Base-by-base conservation (phyloP, 2,797 vertebrate genomes). In the Enteromius fasciolatus region DNA sequence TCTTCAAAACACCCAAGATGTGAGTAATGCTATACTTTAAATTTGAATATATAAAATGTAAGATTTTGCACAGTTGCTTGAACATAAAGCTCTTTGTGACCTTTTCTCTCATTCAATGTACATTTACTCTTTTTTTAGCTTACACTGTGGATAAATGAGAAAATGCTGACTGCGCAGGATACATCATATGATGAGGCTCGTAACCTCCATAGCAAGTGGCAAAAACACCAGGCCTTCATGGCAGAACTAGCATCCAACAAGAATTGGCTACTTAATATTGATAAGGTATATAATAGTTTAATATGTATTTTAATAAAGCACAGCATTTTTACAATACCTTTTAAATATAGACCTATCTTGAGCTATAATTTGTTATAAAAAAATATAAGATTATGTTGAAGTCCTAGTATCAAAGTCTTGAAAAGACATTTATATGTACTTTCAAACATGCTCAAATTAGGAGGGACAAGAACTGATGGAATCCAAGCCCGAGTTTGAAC, bases 201-300 rank as follows among this genome's bases (percentile, higher is more conserved):
- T 20, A 98, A 98, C 86, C 95, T 99, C 57, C 97, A 99, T 86
- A 95, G 95, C 94, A 97, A 96, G 83, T 99, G 98, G 98, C 94
- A 96, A 85, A 99, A 99, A 86, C 98, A 99, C 86, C 97, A 99
- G 90, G 96, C 97, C 0, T 99, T 99, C 90, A 93, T 97, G 95
- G 97, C 98, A 0, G 98, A 99, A 88, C 93, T 99, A 92, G 95
- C 92, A 15, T 96, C 97, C 64, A 97, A 97, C 89, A 96, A 96
- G 83, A 94, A 94, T 72, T 97, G 97, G 96, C 93, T 99, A 63
- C 92, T 96, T 83, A 99, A 96, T 80, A 92, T 97, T 0, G 96
- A 99, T 75, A 92, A 87, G 89, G 98, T 99, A 81, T 75, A 77
- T 33, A 11, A 6, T 6, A 28, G 12, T 44, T 76, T 1, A n/a